Evolutionary conservation across 2,888 invertebrate genomes (phyloP).

Genomic region (Agrochola lychnidis): DNA sequence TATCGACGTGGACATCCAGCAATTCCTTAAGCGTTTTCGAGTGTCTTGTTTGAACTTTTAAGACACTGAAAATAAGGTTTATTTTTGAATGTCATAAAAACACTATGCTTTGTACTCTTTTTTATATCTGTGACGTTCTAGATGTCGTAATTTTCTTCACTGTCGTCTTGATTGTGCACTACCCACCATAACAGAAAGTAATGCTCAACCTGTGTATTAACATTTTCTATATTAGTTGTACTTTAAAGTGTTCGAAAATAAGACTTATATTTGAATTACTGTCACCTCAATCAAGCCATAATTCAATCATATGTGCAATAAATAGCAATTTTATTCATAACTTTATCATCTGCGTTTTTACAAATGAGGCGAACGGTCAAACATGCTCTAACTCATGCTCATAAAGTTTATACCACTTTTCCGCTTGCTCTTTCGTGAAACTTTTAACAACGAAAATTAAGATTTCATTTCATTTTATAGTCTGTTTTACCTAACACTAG

Average conservation of each 20-base stretch:
- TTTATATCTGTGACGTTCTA: not conserved
- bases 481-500: too few species aligned
- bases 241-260: conserved; percentile 48
- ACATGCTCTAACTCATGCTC: conserved; percentile 2
- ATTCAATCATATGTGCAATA: conserved; percentile 43
- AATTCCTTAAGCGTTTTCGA: not conserved
- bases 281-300: conserved; percentile 21
- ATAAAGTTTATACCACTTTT: not conserved
- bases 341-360: not conserved
- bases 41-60: not conserved
- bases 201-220: conserved; percentile 69
- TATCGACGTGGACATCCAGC: not conserved
- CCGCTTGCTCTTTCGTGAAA: not conserved
- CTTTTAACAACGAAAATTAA: not conserved
- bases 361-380: not conserved
- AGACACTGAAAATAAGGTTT: not conserved
- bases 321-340: conserved; percentile 32
- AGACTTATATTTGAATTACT: conserved; percentile 54
- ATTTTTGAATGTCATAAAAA: conserved; percentile 12
- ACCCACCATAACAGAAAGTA: conserved; percentile 68
- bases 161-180: conserved; percentile 34
- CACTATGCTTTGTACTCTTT: not conserved
- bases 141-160: conserved; percentile 6
- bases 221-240: conserved; percentile 45
- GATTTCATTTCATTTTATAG: not conserved